Percentiles rank a stretch among this genome's conserved stretches.
Conservation (phyloP, 1,140 invertebrate genomes). For the Eupeodes corollae region DNA sequence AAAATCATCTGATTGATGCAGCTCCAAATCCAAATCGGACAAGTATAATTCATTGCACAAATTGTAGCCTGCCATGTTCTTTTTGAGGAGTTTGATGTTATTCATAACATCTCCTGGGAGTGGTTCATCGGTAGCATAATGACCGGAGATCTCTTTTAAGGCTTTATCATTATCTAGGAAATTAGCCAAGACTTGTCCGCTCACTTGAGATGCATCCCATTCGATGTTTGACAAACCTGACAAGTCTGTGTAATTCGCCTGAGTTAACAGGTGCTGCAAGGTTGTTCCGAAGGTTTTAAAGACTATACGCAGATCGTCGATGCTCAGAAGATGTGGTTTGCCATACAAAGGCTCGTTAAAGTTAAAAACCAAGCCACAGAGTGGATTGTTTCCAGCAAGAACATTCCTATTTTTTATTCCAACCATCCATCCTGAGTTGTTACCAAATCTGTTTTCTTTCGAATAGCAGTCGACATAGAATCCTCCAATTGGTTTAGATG, state of each 20-base stretch:
- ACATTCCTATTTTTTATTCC: slow-evolving; percentile 55
- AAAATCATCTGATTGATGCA: slow-evolving; percentile 64
- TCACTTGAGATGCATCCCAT: slow-evolving; percentile 78
- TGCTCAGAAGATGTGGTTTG: slow-evolving; percentile 58
- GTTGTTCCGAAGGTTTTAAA: slow-evolving; percentile 78
- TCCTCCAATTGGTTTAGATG: slow-evolving; percentile 53
- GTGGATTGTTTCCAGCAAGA: slow-evolving; percentile 47
- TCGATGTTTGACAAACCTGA: slow-evolving; percentile 77
- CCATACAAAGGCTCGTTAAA: slow-evolving; percentile 52
- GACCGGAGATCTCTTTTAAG: slow-evolving; percentile 56
- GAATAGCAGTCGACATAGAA: slow-evolving; percentile 78
- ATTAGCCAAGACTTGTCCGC: slow-evolving; percentile 66
- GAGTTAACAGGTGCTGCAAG: slow-evolving; percentile 70
- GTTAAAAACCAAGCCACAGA: slow-evolving; percentile 73
- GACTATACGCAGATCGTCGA: slow-evolving; percentile 61
- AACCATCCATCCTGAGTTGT: slow-evolving; percentile 56
- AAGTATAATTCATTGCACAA: slow-evolving; percentile 73
- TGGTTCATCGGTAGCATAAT: slow-evolving; percentile 60
- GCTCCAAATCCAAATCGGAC: slow-evolving; percentile 71
- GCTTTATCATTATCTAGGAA: slow-evolving; percentile 65
- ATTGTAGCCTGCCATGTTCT: slow-evolving; percentile 66
- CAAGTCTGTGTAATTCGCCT: slow-evolving; percentile 68
- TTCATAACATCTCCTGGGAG: slow-evolving; percentile 54
- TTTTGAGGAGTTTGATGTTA: slow-evolving; percentile 49
- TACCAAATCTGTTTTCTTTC: slow-evolving; percentile 43